These are phyloP conservation scores for Lamprologus lemairii DNA, from an alignment of 2,113 vertebrate genomes.

Conservation along the genomic window DNA sequence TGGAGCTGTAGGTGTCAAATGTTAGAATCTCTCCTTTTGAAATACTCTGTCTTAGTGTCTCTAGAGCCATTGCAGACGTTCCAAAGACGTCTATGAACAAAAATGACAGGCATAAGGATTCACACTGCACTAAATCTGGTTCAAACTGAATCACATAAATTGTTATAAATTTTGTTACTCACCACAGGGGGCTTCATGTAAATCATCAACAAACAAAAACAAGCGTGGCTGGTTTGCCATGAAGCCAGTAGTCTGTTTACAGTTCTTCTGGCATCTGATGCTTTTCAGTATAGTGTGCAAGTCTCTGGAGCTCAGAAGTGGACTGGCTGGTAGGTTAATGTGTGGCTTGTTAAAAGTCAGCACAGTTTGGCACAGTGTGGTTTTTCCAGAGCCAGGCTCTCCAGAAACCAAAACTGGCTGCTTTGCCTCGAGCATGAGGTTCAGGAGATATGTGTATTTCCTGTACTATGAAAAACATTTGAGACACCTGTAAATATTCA, in stretches of 20 bases:
- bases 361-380: conserved; percentile 65
- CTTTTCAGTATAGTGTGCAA: conserved; percentile 60
- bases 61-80: conserved; percentile 65
- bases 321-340: conserved; percentile 44
- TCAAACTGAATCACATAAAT: not conserved
- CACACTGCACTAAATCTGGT: not conserved
- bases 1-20: conserved; percentile 49
- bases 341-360: conserved; percentile 55
- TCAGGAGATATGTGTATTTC: conserved; percentile 62
- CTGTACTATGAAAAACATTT: conserved; percentile 59
- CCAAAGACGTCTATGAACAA: conserved; percentile 60
- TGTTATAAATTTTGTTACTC: conserved; percentile 19
- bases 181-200: conserved; percentile 77
- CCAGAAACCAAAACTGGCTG: conserved; percentile 76
- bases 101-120: not conserved
- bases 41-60: conserved; percentile 76
- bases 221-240: conserved; percentile 24
- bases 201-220: conserved; percentile 78
- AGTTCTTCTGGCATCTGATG: conserved; percentile 3
- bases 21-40: conserved; percentile 58
- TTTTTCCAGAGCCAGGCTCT: conserved; percentile 76
- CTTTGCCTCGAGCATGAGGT: conserved; percentile 64
- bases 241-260: not conserved
- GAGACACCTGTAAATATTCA: not conserved
- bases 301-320: conserved; percentile 47